Conservation (phyloP, 2,113 vertebrate species). For the Zeus faber region DNA sequence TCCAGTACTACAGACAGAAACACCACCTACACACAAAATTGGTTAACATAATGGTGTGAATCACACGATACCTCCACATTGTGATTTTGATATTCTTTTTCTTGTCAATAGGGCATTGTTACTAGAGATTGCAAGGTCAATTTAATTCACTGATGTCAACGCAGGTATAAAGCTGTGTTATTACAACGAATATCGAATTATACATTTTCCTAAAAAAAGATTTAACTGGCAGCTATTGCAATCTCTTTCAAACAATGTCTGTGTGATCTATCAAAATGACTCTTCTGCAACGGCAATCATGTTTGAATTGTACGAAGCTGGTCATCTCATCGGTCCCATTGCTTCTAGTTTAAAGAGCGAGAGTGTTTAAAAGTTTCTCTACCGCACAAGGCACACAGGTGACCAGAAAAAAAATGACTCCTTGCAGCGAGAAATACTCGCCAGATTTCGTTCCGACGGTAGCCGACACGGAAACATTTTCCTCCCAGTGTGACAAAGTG, state of each 20-base stretch:
- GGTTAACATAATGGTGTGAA: conserved; percentile 20
- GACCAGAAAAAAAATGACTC: no score
- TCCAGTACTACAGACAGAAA: conserved; percentile 46
- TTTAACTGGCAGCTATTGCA: neutral
- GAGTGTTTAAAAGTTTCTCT: conserved; percentile 28
- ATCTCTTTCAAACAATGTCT: no score
- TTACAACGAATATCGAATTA: neutral
- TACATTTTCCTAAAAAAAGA: neutral
- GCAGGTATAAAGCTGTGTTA: neutral
- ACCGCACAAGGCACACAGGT: conserved; percentile 20
- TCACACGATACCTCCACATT: conserved; percentile 61
- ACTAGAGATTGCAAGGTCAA: conserved; percentile 19
- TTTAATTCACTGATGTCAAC: conserved; percentile 26
- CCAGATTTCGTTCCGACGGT: conserved; percentile 22
- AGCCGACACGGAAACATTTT: neutral
- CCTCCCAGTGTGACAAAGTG: neutral
- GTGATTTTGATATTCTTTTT: conserved; percentile 36
- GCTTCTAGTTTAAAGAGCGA: conserved; percentile 31
- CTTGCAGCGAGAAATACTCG: neutral
- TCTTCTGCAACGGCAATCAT: neutral
- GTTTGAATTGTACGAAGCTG: neutral
- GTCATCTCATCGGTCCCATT: conserved; percentile 9
- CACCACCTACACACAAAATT: conserved; percentile 11
- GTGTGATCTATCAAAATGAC: no score
- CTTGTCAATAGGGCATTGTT: conserved; percentile 5